Conservation (phyloP, 2,888 invertebrate species). For the Ophraella communa region DNA sequence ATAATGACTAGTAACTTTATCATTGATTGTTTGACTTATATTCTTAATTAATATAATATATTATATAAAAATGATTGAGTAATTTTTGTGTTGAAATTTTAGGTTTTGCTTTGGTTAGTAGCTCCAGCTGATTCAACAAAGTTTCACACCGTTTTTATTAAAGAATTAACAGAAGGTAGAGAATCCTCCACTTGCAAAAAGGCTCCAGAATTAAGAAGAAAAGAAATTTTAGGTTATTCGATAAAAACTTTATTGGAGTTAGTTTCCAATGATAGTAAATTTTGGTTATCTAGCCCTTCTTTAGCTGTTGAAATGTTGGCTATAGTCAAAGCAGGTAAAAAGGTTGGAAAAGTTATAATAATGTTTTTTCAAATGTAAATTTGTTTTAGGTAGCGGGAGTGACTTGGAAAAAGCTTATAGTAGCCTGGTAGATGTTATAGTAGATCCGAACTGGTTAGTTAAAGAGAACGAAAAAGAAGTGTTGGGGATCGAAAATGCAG, state of each 20-base stretch:
- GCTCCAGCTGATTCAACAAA: slow-evolving; percentile 80
- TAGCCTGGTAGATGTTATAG: slow-evolving; percentile 60
- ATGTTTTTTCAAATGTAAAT: not conserved
- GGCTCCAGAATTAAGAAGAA: slow-evolving; percentile 68
- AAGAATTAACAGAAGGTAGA: slow-evolving; percentile 77
- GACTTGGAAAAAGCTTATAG: slow-evolving; percentile 56
- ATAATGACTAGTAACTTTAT: too few relatives aligned
- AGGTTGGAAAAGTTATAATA: not conserved
- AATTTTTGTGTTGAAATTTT: too few relatives aligned
- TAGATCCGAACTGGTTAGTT: slow-evolving; percentile 65
- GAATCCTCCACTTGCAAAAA: slow-evolving; percentile 77
- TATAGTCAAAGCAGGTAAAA: slow-evolving; percentile 70
- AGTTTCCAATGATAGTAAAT: slow-evolving; percentile 63
- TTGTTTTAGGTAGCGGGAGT: slow-evolving; percentile 43
- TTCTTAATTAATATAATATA: too few relatives aligned
- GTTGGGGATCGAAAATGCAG: slow-evolving; percentile 74
- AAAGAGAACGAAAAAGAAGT: slow-evolving; percentile 59
- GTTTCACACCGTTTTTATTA: slow-evolving; percentile 83
- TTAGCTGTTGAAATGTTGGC: slow-evolving; percentile 74
- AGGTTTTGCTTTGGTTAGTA: slow-evolving; percentile 82
- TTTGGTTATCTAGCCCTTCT: slow-evolving; percentile 74
- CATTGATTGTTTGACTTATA: too few relatives aligned
- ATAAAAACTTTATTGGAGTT: slow-evolving; percentile 48
- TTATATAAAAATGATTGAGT: too few relatives aligned
- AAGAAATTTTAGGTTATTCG: slow-evolving; percentile 69